Percentiles rank a stretch among this genome's conserved stretches.
These are phyloP conservation scores for Gnatocerus cornutus DNA, from an alignment of 2,888 invertebrate genomes.

Conservation along the genomic window DNA sequence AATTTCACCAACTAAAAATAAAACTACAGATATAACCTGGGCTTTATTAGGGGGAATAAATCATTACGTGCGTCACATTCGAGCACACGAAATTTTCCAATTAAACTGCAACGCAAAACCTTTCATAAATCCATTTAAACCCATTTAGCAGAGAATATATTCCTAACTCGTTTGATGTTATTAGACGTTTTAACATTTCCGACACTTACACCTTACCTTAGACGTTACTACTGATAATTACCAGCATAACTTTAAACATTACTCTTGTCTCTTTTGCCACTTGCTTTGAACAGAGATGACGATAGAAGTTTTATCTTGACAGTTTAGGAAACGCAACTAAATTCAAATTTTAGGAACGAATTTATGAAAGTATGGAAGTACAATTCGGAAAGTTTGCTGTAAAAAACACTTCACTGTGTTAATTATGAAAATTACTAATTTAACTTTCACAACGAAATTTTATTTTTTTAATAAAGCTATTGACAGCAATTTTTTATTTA, in stretches of 20 bases:
- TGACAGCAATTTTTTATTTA: too few relatives aligned
- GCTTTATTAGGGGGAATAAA: slow-evolving; percentile 48
- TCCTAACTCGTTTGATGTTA: slow-evolving; percentile 35
- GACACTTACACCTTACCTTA: slow-evolving; percentile 15
- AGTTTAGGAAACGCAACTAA: not conserved
- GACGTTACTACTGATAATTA: slow-evolving; percentile 27
- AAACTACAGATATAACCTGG: slow-evolving; percentile 51
- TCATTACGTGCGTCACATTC: slow-evolving; percentile 45
- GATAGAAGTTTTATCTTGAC: slow-evolving; percentile 19
- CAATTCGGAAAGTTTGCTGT: too few relatives aligned
- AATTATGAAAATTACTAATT: too few relatives aligned
- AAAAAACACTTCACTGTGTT: too few relatives aligned
- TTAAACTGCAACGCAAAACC: slow-evolving; percentile 52
- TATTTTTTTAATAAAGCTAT: too few relatives aligned
- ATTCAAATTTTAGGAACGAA: not conserved
- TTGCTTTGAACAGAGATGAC: slow-evolving; percentile 8
- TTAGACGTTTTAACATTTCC: slow-evolving; percentile 38
- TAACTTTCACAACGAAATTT: too few relatives aligned
- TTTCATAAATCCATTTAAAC: slow-evolving; percentile 50
- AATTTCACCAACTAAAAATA: slow-evolving; percentile 38
- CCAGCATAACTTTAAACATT: slow-evolving; percentile 18
- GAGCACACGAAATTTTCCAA: slow-evolving; percentile 50
- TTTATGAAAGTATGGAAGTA: too few relatives aligned
- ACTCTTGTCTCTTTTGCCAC: slow-evolving; percentile 9
- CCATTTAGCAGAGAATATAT: slow-evolving; percentile 30